Percentiles rank a stretch among this genome's conserved stretches.
These are phyloP conservation scores for Caenorhabditis afra DNA, from an alignment of 2,888 invertebrate species.

Conservation along the genomic window DNA sequence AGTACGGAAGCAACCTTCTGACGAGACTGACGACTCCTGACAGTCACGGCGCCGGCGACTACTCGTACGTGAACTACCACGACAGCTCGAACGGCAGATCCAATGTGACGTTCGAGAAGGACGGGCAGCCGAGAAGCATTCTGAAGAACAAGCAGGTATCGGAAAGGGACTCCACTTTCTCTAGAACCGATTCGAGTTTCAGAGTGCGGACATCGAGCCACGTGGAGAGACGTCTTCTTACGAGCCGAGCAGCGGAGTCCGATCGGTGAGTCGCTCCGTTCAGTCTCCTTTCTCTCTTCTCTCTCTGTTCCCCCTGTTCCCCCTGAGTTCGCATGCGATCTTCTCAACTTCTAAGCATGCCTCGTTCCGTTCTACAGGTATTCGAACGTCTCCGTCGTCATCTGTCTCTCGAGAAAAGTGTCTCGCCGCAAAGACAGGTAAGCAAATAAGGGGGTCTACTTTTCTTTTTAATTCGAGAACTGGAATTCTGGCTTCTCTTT, in stretches of 20 bases:
- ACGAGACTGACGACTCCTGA: constrained; percentile 66
- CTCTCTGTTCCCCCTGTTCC: constrained; percentile 17
- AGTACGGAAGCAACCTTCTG: constrained; percentile 47
- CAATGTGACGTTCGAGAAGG: constrained; percentile 61
- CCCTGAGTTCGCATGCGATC: constrained; percentile 36
- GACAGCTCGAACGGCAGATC: constrained; percentile 69
- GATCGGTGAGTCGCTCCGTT: constrained; percentile 55
- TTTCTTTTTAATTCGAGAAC: constrained; percentile 4
- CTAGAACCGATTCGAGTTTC: no score
- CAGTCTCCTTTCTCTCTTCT: constrained; percentile 11
- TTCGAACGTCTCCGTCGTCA: constrained; percentile 74
- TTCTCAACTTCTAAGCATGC: constrained; percentile 58
- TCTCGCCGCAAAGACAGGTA: constrained; percentile 65
- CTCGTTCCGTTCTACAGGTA: constrained; percentile 55
- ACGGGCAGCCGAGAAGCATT: constrained; percentile 72
- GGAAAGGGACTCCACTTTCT: no score
- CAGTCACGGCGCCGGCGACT: constrained; percentile 65
- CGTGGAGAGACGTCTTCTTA: constrained; percentile 57
- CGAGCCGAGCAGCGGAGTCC: constrained; percentile 50
- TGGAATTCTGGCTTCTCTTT: background rate
- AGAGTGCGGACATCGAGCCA: constrained; percentile 70
- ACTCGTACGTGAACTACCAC: constrained; percentile 78
- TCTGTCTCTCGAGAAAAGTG: constrained; percentile 75
- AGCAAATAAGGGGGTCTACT: constrained; percentile 5
- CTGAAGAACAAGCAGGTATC: constrained; percentile 77